Base-by-base conservation (phyloP, 2,113 vertebrate species). In the Chamaetylas fuelleborni region DNA sequence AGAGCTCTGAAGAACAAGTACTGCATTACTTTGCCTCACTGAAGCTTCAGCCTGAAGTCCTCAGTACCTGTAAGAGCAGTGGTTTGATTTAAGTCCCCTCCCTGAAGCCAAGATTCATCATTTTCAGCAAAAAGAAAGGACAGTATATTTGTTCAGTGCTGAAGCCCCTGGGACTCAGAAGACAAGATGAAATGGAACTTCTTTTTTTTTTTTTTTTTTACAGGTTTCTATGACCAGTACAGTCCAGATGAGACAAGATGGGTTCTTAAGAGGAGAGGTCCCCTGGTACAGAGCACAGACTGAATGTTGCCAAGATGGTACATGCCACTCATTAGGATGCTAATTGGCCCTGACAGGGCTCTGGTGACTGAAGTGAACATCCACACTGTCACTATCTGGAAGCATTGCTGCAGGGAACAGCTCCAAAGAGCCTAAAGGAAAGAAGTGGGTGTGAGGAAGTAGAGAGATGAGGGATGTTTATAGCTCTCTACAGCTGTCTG, bases 281-380 rank as follows among this genome's bases (percentile, higher is more conserved):
- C 67, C 93, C 60, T 57, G 83, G 61, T 51, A 70, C 51, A 53
- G 51, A 86, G 60, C 72, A 93, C 43, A 80, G 56, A 31, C 24
- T 86, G 77, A 79, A 29, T 53, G 20, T 14, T 91, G 72, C 60
- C 89, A 95, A 83, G 88, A 95, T 72, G 88, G 92, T 86, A 88
- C 73, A 45, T 42, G 92, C 88, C 97, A 97, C 83, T 96, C 97
- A 95, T 93, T 92, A 84, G 81, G 94, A 97, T 94, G 81, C 64
- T 97, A 97, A 97, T 95, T 96, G 95, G 88, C 64, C 91, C 83
- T 94, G 94, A 92, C 94, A 97, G 91, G 83, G 60, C 91, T 92
- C 90, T 92, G 92, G 91, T 90, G 92, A 96, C 93, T 85, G 73
- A 94, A 95, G 78, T 8, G 81, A 90, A 88, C 78, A 88, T 95